Percentiles rank a stretch among this genome's conserved stretches.
Evolutionary conservation across 1,140 invertebrate species (phyloP).

Genomic region (Parapsyche elsis): DNA sequence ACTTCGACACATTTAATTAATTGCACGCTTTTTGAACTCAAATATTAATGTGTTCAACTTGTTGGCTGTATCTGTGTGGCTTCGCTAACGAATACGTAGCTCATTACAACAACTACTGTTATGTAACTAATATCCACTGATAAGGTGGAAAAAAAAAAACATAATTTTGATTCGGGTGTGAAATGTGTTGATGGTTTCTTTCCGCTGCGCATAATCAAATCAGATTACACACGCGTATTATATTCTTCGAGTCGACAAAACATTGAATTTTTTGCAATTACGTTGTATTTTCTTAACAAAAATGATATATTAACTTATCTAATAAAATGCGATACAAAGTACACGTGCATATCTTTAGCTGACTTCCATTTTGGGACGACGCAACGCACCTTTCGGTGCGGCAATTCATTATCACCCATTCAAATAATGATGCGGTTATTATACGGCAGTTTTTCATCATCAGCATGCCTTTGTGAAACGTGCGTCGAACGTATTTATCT

Average conservation of each 20-base stretch:
- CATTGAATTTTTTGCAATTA: no score
- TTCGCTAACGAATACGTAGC: no score
- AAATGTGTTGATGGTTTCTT: conserved; percentile 16
- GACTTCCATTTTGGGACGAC: background rate
- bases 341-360: background rate
- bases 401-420: conserved; percentile 27
- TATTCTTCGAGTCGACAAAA: background rate
- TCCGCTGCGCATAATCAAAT: conserved; percentile 6
- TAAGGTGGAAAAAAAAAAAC: background rate
- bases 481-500: no score
- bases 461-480: conserved; percentile 5
- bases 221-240: conserved; percentile 1
- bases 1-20: conserved; percentile 16
- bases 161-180: background rate
- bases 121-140: background rate
- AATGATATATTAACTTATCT: no score
- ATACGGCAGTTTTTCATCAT: conserved; percentile 22
- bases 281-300: no score
- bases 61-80: no score
- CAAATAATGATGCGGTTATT: conserved; percentile 9
- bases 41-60: no score
- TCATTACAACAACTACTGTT: no score
- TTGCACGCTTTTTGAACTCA: background rate
- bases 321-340: no score
- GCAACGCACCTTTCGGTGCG: background rate